Base-by-base conservation (phyloP, 2,113 vertebrate species). In the Ardeotis arabs region DNA sequence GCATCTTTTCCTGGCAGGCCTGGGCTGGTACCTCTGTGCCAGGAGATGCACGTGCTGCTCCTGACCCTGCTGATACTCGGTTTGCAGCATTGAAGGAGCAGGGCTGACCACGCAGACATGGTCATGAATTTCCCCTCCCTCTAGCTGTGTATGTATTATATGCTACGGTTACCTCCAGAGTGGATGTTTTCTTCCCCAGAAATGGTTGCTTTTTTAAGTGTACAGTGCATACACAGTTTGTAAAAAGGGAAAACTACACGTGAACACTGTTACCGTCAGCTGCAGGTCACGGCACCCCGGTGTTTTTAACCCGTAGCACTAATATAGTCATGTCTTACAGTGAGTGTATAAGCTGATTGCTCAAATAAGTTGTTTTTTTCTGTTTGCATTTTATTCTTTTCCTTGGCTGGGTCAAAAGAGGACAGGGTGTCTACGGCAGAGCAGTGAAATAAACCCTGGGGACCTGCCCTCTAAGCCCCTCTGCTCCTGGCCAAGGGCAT, bases 281-380 rank as follows among this genome's bases (percentile, higher is more conserved):
- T 33, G 62, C 75, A 69, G 62, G 39, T 27, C 17, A 3, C 44
- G 24, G 69, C 47, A 25, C 5, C 1, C 2, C 0, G 5, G 5
- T 13, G 17, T 3, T 68, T 60, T 41, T 47, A 56, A 50, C 13
- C 29, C 37, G 18, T 17, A 27, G 55, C 28, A 7, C 47, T 66
- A 7, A 31, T 67, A 52, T 3, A 22, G 72, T 14, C 31, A 23
- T 14, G 2, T 41, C n/a, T 92, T 7, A 6, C 7, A 29, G n/a
- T 2, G 5, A 13, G 14, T 4, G 37, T 33, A 6, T 27, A 8
- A 58, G 28, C 39, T 31, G 50, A 37, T 41, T 33, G 44, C 56
- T 87, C 55, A 16, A 1, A 15, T 8, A 18, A 53, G 41, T 44
- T 44, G 41, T 41, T 12, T 41, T 64, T 70, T 77, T 29, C 59